Evolutionary conservation across 1,140 invertebrate species (phyloP), one percentile per base, ranked within the genome.

Genomic region (Hylaeus anthracinus): DNA sequence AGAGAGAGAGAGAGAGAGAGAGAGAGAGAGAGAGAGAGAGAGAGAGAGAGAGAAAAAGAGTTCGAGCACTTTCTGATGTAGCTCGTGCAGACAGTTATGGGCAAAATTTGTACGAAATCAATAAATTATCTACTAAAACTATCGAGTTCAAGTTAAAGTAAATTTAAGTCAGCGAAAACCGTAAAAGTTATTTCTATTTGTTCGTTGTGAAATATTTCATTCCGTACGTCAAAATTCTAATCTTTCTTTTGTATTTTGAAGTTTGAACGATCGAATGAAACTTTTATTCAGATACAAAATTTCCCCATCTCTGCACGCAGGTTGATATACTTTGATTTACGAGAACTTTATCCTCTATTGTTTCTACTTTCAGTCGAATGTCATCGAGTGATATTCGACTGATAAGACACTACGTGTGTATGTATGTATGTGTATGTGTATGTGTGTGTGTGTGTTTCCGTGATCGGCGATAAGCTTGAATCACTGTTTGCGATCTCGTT

Each of bases 351-450:
- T 55, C 14, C 39, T 6, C 39, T 51, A 51, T 6, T 79, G 41
- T 48, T 73, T 65, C 61, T 65, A 56, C 10, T 26, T 80, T 51
- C 9, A 56, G 37, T 80, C 56, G 66, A 80, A 80, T 80, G 67
- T 79, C 63, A 72, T 66, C 26, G 51, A 80, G n/a, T 43, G 53
- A 74, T 63, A 60, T 60, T 60, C 39, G 66, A 10, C 72, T 8
- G 53, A 60, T 75, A 80, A 80, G 64, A 80, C 55, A 75, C 72
- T 81, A 64, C 60, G 66, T 64, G 55, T 26, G 51, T 67, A 45
- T 71, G 41, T 5, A 3, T 41, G 9, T 66, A 8, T 12, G 26
- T 61, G 58, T 63, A 39, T 63, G 39, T 39, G 60, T 63, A 37
- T 12, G 10, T 37, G 10, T 45, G 43, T 5, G 43, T 45, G 43